Conservation (phyloP, 2,888 invertebrate genomes). For the Lithosia quadra region DNA sequence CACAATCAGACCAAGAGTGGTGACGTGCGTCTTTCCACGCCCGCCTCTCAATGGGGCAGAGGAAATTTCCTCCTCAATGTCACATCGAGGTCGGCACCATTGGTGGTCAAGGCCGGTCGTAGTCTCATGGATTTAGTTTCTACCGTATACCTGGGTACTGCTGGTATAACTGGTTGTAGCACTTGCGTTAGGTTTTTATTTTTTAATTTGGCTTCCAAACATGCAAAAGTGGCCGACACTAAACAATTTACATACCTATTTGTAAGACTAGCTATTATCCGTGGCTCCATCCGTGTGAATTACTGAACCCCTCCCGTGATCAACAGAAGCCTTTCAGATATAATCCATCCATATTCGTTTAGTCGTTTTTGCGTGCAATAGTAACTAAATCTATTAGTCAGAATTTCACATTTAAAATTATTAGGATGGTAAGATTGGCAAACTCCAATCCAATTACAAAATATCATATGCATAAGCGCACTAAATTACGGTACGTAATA, state of each 20-base stretch:
- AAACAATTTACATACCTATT: neutral
- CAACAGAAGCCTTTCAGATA: neutral
- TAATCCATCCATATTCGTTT: neutral
- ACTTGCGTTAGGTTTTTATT: neutral
- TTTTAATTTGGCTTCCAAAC: slow-evolving; percentile 31
- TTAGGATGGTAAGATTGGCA: slow-evolving; percentile 20
- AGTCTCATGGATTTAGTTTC: too few species aligned
- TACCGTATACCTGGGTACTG: too few species aligned
- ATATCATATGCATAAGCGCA: slow-evolving; percentile 29
- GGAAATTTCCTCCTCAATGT: too few species aligned
- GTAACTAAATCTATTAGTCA: too few species aligned
- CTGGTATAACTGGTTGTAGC: neutral
- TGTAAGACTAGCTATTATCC: too few species aligned
- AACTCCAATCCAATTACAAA: slow-evolving; percentile 34
- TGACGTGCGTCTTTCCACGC: too few species aligned
- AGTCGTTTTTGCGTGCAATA: too few species aligned
- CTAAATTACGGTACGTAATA: slow-evolving; percentile 33
- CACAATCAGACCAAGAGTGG: neutral
- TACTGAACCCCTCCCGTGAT: neutral
- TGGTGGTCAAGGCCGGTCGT: too few species aligned
- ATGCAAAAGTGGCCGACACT: neutral
- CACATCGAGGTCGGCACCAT: too few species aligned
- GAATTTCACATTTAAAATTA: too few species aligned
- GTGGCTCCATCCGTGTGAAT: neutral
- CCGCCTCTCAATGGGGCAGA: too few species aligned